phyloP scores from a whole-genome alignment of 1,140 invertebrate species.

The Lepidurus arcticus region DNA sequence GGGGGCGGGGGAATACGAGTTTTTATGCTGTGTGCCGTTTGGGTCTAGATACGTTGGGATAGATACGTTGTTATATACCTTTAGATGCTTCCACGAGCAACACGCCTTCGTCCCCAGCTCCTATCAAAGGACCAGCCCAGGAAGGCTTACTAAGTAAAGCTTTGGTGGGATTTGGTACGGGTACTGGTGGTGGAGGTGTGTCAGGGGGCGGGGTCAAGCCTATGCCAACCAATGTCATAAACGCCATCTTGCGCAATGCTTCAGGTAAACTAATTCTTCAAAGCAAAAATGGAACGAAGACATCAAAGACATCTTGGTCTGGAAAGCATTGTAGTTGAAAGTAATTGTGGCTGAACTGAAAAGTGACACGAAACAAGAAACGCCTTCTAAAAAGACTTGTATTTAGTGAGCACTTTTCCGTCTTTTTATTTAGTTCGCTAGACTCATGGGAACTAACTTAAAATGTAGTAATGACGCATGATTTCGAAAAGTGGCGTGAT shows the following conservation, averaged over 20 bases:
- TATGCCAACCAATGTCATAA: conserved; percentile 9
- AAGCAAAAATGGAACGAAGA: not conserved
- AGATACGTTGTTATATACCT: not conserved
- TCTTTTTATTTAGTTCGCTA: not conserved
- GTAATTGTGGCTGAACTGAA: not conserved
- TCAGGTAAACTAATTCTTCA: not conserved
- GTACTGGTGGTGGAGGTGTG: conserved; percentile 11
- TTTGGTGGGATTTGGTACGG: conserved; percentile 9
- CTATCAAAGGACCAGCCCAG: conserved; percentile 27
- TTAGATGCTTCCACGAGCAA: not conserved
- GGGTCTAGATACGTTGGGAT: not conserved
- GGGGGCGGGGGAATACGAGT: not conserved
- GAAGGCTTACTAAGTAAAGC: conserved; percentile 1
- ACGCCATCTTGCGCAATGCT: conserved; percentile 8
- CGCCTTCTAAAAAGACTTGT: too few species aligned
- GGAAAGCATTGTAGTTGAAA: not conserved
- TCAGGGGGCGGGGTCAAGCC: not conserved
- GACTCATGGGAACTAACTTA: not conserved
- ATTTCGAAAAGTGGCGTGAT: too few species aligned
- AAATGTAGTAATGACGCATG: too few species aligned
- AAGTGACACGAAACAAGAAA: not conserved
- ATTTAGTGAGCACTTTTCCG: not conserved
- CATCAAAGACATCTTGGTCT: not conserved
- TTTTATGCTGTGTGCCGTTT: not conserved
- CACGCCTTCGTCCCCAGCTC: conserved; percentile 30